Conservation (phyloP, 2,888 invertebrate genomes). For the Leucophora obtusa region DNA sequence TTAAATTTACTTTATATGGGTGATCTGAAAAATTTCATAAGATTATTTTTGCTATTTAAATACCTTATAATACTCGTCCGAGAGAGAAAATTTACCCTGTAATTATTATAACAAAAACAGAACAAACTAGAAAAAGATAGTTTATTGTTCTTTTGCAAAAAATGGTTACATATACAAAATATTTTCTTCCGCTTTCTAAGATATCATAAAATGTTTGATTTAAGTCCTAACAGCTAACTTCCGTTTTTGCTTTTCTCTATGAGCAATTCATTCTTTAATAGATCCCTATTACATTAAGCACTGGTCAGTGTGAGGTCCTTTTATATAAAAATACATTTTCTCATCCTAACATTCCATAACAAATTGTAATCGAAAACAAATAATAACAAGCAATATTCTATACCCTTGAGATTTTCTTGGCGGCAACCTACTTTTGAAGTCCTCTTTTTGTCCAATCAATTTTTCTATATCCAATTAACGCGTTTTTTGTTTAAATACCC, state of each 20-base stretch:
- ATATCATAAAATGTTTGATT: background rate
- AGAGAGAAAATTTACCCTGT: no score
- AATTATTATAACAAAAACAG: no score
- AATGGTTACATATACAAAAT: background rate
- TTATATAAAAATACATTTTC: background rate
- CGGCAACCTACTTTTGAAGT: constrained; percentile 40
- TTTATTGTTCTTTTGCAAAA: background rate
- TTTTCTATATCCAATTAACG: constrained; percentile 56
- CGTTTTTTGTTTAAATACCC: constrained; percentile 49
- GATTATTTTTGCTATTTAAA: no score
- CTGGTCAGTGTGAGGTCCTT: constrained; percentile 61
- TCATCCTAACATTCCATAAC: constrained; percentile 40
- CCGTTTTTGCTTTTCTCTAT: background rate
- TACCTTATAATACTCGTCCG: no score
- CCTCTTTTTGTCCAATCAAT: constrained; percentile 18
- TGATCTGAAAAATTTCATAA: no score
- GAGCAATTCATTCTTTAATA: background rate
- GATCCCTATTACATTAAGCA: background rate
- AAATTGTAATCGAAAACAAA: constrained; percentile 56
- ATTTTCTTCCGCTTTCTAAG: background rate
- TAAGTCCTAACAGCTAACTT: background rate
- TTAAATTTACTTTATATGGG: no score
- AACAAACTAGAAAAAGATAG: background rate
- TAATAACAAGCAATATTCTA: constrained; percentile 39
- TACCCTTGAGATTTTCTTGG: constrained; percentile 36